Conservation (phyloP, 2,888 invertebrate species). For the Noctua pronuba region DNA sequence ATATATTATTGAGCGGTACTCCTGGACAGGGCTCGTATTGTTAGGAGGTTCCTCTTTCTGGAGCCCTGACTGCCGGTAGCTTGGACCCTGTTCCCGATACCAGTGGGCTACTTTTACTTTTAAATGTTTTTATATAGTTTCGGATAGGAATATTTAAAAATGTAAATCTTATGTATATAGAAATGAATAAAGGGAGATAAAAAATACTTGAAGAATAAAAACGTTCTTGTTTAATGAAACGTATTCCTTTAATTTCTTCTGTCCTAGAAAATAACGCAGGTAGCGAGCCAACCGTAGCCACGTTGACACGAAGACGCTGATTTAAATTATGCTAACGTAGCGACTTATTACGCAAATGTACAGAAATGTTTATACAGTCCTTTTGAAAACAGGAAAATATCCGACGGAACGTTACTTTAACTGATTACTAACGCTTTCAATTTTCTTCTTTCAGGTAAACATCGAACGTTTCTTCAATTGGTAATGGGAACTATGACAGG, state of each 20-base stretch:
- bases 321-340: slow-evolving; percentile 76
- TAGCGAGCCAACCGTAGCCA: slow-evolving; percentile 52
- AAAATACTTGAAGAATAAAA: not conserved
- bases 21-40: no score
- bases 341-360: slow-evolving; percentile 73
- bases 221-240: not conserved
- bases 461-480: slow-evolving; percentile 49
- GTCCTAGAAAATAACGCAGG: slow-evolving; percentile 58
- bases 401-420: slow-evolving; percentile 32
- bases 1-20: no score
- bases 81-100: no score
- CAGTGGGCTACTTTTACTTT: no score
- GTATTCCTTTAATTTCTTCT: slow-evolving; percentile 14
- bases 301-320: slow-evolving; percentile 64
- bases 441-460: slow-evolving; percentile 75
- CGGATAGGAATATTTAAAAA: no score
- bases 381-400: slow-evolving; percentile 57
- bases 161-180: no score
- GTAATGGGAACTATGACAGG: slow-evolving; percentile 45
- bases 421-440: slow-evolving; percentile 52
- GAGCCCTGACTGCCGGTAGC: no score
- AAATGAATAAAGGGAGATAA: no score
- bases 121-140: no score
- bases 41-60: no score
- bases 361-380: slow-evolving; percentile 64